Base-by-base conservation (phyloP, 2,888 invertebrate genomes). In the Leuctra nigra region DNA sequence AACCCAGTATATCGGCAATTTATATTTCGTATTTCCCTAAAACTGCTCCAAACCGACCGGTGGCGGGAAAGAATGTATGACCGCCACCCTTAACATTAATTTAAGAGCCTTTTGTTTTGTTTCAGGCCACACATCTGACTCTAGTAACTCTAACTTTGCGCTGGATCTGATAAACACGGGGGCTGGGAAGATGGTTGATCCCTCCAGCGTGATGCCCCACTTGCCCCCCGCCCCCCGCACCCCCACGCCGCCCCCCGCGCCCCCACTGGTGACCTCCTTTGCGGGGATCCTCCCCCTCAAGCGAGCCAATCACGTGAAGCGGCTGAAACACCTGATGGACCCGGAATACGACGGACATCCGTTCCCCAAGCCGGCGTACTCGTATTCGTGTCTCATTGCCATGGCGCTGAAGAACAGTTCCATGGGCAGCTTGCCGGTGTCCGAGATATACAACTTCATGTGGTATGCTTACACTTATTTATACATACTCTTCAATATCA, bases 361-460 rank as follows among this genome's bases (percentile, higher is more conserved):
- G 58, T 80, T 82, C 47, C 96, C 96, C 0, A 98, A 98, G 73
- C 98, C 98, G 4, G 91, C 93, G 2, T 98, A 96, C 74, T 97
- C 97, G 13, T 98, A 98, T 72, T 95, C 95, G 58, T 98, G 97
- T 75, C 80, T 98, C 62, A 98, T 98, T 69, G 97, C 97, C 1
- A 89, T 98, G 90, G 96, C 98, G 3, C 75, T 98, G 61, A 97
- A 97, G 74, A 98, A 98, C 72, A 95, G 96, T 61, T 82, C 87
- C 65, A 89, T 89, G 55, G 97, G 97, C 55, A 91, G 93, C 66
- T 75, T 98, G 66, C 97, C 97, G 2, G 98, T 98, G 33, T 95
- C 95, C 11, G 98, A 98, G 76, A 98, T 98, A 65, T 98, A 98
- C 73, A 94, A 91, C 71, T 98, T 98, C 70, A 96, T 98, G 90